Percentiles rank a stretch among this genome's conserved stretches.
Evolutionary conservation across 2,888 invertebrate genomes (phyloP).

Genomic region (Archaeoteleia sp.): DNA sequence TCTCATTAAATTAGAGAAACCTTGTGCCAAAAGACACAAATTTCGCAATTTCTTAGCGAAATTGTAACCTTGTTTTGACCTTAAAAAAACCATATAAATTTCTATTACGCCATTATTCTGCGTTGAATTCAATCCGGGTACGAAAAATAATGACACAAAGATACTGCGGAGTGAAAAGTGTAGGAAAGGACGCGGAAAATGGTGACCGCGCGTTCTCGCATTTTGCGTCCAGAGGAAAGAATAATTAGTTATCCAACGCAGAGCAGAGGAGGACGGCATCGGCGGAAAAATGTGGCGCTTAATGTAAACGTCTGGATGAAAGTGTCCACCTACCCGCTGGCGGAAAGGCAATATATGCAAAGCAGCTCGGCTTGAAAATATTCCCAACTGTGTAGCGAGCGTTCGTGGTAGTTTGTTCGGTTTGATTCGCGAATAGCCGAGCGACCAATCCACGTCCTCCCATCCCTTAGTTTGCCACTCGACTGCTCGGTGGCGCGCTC

Average conservation of each 20-base stretch:
- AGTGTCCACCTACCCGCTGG: constrained; percentile 31
- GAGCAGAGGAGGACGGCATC: constrained; percentile 1
- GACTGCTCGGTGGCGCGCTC: too few species aligned
- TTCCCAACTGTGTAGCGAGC: constrained; percentile 1
- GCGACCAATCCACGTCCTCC: background rate
- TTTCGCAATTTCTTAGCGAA: too few species aligned
- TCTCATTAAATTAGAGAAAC: too few species aligned
- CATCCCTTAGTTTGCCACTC: background rate
- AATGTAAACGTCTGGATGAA: constrained; percentile 28
- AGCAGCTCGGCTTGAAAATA: constrained; percentile 9
- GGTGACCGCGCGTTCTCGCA: background rate
- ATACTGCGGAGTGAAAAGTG: too few species aligned
- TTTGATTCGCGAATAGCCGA: constrained; percentile 5
- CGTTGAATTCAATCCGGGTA: too few species aligned
- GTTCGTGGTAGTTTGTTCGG: constrained; percentile 6
- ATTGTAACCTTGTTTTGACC: too few species aligned
- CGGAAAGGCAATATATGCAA: constrained; percentile 16
- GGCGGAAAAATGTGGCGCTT: constrained; percentile 30
- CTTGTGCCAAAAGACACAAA: too few species aligned
- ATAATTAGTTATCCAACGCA: constrained; percentile 25
- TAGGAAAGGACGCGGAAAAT: too few species aligned
- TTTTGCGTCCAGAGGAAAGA: constrained; percentile 16
- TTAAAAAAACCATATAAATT: too few species aligned
- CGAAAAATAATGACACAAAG: too few species aligned
- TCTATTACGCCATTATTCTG: too few species aligned